phyloP scores from a whole-genome alignment of 2,797 vertebrate species.

The Galaxias olidus region DNA sequence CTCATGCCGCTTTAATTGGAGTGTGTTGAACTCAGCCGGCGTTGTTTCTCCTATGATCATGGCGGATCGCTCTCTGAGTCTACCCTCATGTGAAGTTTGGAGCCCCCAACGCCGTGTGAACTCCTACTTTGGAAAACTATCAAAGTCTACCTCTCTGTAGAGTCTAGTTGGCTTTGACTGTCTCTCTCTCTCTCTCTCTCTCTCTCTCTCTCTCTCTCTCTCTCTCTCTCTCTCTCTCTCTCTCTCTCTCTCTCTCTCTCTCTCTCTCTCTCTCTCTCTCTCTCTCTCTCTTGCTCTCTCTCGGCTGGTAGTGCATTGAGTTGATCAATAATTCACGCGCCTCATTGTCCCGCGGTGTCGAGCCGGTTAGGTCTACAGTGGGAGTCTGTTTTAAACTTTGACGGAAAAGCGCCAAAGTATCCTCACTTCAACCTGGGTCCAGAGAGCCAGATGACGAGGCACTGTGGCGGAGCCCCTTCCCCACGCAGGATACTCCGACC shows the following conservation, averaged over 20 bases:
- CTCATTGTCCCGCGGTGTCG: too few relatives aligned
- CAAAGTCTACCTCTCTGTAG: slow-evolving; percentile 27
- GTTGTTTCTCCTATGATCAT: slow-evolving; percentile 73
- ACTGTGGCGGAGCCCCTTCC: slow-evolving; percentile 39
- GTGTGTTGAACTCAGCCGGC: slow-evolving; percentile 72
- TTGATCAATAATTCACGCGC: too few relatives aligned
- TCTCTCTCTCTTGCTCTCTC: too few relatives aligned
- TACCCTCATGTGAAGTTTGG: slow-evolving; percentile 59
- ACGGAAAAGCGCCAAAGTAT: background rate
- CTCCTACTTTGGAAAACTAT: slow-evolving; percentile 44
- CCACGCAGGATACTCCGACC: slow-evolving; percentile 56
- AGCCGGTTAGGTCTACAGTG: too few relatives aligned
- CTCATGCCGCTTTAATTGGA: slow-evolving; percentile 75
- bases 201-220: too few relatives aligned
- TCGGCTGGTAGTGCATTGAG: too few relatives aligned
- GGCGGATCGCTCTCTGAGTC: slow-evolving; percentile 60
- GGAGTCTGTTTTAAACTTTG: too few relatives aligned
- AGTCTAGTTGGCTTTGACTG: background rate
- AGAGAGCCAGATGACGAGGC: slow-evolving; percentile 36
- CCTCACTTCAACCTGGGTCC: slow-evolving; percentile 38
- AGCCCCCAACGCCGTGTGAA: slow-evolving; percentile 60
- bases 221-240: too few relatives aligned
- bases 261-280: background rate
- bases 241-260: background rate
- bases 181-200: too few relatives aligned